Conservation (phyloP, 2,113 vertebrate species). For the Pheucticus melanocephalus region DNA sequence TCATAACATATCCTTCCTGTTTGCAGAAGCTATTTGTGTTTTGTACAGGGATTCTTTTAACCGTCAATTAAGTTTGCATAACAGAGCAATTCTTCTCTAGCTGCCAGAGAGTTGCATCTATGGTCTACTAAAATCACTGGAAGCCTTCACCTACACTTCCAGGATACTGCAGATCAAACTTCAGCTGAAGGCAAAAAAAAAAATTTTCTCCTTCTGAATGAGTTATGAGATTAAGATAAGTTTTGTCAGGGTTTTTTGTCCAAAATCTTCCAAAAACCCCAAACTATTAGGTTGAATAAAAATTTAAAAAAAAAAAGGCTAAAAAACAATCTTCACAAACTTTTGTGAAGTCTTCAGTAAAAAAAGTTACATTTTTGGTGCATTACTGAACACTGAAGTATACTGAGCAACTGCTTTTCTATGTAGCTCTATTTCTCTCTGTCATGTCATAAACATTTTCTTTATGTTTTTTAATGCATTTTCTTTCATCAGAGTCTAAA, state of each 20-base stretch:
- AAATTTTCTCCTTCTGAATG: not conserved
- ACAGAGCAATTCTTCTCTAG: not conserved
- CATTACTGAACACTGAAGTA: not conserved
- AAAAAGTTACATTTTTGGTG: not conserved
- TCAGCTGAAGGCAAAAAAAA: not conserved
- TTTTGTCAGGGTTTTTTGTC: not conserved
- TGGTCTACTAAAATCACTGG: not conserved
- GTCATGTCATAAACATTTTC: not conserved
- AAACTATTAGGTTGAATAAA: not conserved
- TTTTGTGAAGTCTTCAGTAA: not conserved
- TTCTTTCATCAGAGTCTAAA: not conserved
- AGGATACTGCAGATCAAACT: not conserved
- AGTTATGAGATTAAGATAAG: not conserved
- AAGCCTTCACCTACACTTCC: not conserved
- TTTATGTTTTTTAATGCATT: not conserved
- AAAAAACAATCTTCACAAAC: not conserved
- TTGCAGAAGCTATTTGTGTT: not conserved
- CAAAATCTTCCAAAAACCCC: not conserved
- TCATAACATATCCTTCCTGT: not conserved
- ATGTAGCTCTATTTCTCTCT: not conserved
- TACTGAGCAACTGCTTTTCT: not conserved
- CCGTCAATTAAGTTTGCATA: not conserved
- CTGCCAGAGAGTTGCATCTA: not conserved
- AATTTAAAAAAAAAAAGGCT: not conserved
- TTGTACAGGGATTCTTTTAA: not conserved